Evolutionary conservation across 2,888 invertebrate genomes (phyloP).

Genomic region (Amiota mariae): DNA sequence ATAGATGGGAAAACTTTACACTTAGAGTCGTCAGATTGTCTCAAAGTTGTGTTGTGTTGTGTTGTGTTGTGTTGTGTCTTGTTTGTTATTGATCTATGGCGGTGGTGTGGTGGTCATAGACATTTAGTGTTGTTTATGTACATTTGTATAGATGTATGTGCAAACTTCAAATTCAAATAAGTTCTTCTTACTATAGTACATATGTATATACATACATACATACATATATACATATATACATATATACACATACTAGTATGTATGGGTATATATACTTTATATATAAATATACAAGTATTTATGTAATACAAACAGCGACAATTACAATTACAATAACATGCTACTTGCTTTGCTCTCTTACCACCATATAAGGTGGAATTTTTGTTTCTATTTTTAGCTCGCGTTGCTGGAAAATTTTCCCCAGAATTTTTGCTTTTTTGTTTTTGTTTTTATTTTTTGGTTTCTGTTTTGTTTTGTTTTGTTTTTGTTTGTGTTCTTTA

Average conservation of each 20-base stretch:
- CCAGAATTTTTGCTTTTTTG: neutral
- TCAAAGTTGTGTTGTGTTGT: too few species aligned
- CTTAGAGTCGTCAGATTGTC: too few species aligned
- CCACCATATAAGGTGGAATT: slow-evolving; percentile 5
- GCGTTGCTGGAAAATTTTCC: slow-evolving; percentile 13
- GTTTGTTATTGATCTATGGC: too few species aligned
- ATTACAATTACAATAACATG: neutral
- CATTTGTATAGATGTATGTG: too few species aligned
- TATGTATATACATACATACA: slow-evolving; percentile 12
- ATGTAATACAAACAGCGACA: slow-evolving; percentile 3
- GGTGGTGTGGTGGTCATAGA: too few species aligned
- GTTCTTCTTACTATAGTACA: neutral
- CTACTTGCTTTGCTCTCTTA: neutral
- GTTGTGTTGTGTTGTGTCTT: too few species aligned
- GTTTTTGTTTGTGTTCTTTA: neutral
- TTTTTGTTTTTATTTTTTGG: neutral
- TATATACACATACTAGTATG: neutral
- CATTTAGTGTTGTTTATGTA: too few species aligned
- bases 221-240: slow-evolving; percentile 10
- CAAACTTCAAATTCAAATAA: too few species aligned
- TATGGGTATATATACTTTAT: slow-evolving; percentile 11
- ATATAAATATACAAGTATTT: slow-evolving; percentile 3
- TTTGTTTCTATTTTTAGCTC: slow-evolving; percentile 23
- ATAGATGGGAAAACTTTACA: too few species aligned
- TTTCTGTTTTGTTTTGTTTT: neutral